These are phyloP conservation scores for Buphagus erythrorhynchus DNA, from an alignment of 2,797 vertebrate genomes.

Conservation along the genomic window DNA sequence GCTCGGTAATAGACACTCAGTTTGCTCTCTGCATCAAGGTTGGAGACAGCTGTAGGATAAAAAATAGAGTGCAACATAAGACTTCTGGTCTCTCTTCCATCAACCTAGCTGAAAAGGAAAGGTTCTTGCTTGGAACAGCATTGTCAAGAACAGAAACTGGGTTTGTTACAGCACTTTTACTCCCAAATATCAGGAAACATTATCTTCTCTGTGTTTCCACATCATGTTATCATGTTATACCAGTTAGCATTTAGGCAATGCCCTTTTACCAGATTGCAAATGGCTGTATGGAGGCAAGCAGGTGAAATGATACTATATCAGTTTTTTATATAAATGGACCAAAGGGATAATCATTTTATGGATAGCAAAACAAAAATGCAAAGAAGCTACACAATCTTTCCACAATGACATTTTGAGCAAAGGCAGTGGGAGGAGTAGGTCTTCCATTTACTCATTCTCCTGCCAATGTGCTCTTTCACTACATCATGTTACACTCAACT, in stretches of 20 bases:
- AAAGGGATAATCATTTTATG: neutral
- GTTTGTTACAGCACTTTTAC: neutral
- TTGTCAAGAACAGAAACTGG: neutral
- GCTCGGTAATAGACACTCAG: slow-evolving; percentile 88
- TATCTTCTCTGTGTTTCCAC: neutral
- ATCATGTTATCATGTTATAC: neutral
- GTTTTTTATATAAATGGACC: neutral
- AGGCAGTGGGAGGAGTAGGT: neutral
- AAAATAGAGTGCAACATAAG: neutral
- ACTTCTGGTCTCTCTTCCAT: neutral
- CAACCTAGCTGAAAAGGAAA: neutral
- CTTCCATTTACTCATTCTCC: neutral
- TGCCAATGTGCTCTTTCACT: neutral
- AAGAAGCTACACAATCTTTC: neutral
- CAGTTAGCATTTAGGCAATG: neutral
- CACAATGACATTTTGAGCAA: neutral
- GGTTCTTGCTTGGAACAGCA: neutral
- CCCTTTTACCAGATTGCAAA: neutral
- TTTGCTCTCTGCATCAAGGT: slow-evolving; percentile 95
- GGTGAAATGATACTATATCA: neutral
- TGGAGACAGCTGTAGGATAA: slow-evolving; percentile 87
- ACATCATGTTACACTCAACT: neutral
- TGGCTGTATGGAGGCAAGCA: neutral
- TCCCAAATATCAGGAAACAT: neutral
- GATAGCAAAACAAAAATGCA: neutral